These are phyloP conservation scores for Cantharis nigra DNA, from an alignment of 2,888 invertebrate genomes.

Conservation along the genomic window DNA sequence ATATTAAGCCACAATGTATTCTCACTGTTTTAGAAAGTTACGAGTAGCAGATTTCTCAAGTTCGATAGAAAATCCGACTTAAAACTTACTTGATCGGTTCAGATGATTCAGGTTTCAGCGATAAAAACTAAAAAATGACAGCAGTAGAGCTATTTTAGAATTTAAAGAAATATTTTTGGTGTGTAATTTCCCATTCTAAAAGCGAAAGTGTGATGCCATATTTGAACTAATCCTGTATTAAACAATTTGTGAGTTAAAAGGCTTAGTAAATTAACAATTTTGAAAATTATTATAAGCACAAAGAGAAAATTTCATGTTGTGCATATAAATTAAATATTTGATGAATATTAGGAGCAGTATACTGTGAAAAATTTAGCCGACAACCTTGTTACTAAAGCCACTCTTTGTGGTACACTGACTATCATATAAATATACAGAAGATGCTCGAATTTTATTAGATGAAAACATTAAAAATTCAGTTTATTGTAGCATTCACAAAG, in stretches of 20 bases:
- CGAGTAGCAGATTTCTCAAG: background rate
- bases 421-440: background rate
- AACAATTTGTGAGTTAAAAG: background rate
- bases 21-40: background rate
- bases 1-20: background rate
- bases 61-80: background rate
- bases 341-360: slow-evolving; percentile 7
- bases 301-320: background rate
- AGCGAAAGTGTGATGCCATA: background rate
- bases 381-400: slow-evolving; percentile 10
- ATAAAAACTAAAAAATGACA: background rate
- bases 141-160: background rate
- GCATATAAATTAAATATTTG: slow-evolving; percentile 14
- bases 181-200: background rate
- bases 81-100: background rate
- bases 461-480: slow-evolving; percentile 21
- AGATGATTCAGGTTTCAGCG: background rate
- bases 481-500: slow-evolving; percentile 3
- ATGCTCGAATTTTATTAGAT: slow-evolving; percentile 14
- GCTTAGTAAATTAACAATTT: background rate
- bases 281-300: background rate
- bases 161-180: background rate
- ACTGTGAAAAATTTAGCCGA: slow-evolving; percentile 12
- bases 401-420: slow-evolving; percentile 1
- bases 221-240: background rate